Base-by-base conservation (phyloP, 2,797 vertebrate species). In the Anguilla megastoma region DNA sequence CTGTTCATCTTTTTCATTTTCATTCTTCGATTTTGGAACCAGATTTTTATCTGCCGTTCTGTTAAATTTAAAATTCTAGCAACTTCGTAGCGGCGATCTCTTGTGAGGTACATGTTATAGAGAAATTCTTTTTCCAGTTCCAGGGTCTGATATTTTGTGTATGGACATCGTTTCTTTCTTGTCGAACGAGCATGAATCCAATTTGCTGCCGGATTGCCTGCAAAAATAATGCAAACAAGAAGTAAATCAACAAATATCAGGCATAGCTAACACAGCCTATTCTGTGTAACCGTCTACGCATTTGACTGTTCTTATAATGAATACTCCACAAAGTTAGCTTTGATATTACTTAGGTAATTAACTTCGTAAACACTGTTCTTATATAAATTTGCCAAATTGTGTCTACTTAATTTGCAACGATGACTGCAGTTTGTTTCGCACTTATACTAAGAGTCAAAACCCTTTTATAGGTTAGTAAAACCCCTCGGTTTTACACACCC, bases 401-500 rank as follows among this genome's bases (percentile, higher is more conserved):
- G 69, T 14, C 27, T 71, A 79, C 33, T 14, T 41, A 85, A 58
- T 95, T 96, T 94, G 97, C 96, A 96, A 96, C 95, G 96, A 95
- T 93, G 92, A 94, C 85, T 71, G 94, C 94, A 95, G 95, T 96
- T 97, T 96, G 41, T 96, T 96, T 96, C 94, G 94, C 95, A 95
- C 95, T 45, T 95, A 93, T 96, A 96, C 95, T 96, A 97, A 96
- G 95, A 96, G 96, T 95, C 95, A 96, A 97, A 98, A 98, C 97
- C 97, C 97, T 98, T 99, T 99, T 98, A 99, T 99, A 97, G 98
- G 97, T 99, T 98, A 97, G 98, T 99, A 99, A 99, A 99, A 99
- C 95, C 97, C 97, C 97, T 96, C 95, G 96, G 97, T 98, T 98
- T 98, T 98, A 97, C 97, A 97, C 97, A 97, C 97, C 97, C 96